These are phyloP conservation scores for Drosophila pectinifera DNA, from an alignment of 1,140 invertebrate genomes.

Conservation along the genomic window DNA sequence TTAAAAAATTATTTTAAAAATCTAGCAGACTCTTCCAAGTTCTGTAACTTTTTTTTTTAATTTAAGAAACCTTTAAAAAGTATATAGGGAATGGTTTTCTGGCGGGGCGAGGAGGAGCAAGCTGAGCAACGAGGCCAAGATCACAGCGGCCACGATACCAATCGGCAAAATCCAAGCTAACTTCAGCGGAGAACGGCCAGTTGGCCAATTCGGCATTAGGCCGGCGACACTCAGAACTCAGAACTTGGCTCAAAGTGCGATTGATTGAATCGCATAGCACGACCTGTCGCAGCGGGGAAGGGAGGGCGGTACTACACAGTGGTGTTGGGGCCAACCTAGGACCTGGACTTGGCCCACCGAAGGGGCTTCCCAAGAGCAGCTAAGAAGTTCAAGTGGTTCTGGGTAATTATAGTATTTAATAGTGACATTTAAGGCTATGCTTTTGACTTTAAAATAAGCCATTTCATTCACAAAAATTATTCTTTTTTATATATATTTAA, in stretches of 20 bases:
- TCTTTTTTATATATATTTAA: not conserved
- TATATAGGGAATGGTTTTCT: not conserved
- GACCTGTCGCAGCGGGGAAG: conserved; percentile 1
- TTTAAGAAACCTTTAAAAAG: not conserved
- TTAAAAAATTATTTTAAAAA: not conserved
- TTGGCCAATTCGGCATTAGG: conserved; percentile 1
- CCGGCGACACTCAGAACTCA: not conserved
- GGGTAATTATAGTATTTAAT: not conserved
- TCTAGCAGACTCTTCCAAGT: too few relatives aligned
- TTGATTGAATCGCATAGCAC: conserved; percentile 52
- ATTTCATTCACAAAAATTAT: too few relatives aligned
- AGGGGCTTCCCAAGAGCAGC: not conserved
- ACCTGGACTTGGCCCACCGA: conserved; percentile 25
- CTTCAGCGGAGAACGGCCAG: conserved; percentile 14
- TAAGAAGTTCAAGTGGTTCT: conserved; percentile 6
- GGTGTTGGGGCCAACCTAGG: conserved; percentile 17
- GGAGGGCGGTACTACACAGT: not conserved
- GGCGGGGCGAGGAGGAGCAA: not conserved
- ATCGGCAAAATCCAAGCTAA: conserved; percentile 28
- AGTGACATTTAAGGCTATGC: conserved; percentile 10
- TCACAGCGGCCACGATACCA: conserved; percentile 50
- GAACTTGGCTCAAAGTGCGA: conserved; percentile 25
- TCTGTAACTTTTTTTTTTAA: too few relatives aligned
- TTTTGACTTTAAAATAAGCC: too few relatives aligned
- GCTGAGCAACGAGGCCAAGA: conserved; percentile 43